Evolutionary conservation across 1,140 invertebrate species (phyloP).

Genomic region (Lepidurus couesii): DNA sequence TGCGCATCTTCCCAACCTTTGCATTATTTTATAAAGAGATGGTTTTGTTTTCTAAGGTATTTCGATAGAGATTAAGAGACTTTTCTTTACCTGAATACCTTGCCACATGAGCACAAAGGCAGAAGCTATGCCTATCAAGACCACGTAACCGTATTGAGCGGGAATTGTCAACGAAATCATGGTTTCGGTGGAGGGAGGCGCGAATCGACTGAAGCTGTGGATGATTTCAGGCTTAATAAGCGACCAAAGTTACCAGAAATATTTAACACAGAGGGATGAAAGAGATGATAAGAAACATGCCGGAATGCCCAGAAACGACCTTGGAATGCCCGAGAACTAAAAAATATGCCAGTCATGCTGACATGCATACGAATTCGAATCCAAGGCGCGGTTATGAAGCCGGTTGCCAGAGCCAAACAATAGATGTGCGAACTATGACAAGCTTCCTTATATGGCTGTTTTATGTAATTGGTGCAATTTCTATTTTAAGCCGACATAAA

Average conservation of each 20-base stretch:
- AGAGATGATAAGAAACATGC: background rate
- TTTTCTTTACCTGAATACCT: slow-evolving; percentile 40
- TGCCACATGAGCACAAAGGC: slow-evolving; percentile 44
- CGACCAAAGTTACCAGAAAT: too few species aligned
- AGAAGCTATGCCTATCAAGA: slow-evolving; percentile 43
- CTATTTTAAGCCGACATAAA: too few species aligned
- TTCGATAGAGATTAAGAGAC: background rate
- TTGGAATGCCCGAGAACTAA: background rate
- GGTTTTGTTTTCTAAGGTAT: background rate
- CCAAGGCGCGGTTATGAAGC: too few species aligned
- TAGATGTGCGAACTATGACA: too few species aligned
- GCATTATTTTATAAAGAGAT: slow-evolving; percentile 16
- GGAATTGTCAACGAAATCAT: slow-evolving; percentile 40
- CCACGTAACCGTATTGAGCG: slow-evolving; percentile 43
- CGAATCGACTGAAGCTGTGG: slow-evolving; percentile 23
- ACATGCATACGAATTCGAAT: background rate
- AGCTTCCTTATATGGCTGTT: too few species aligned
- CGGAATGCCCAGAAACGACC: background rate
- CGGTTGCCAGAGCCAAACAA: too few species aligned
- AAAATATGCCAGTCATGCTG: background rate
- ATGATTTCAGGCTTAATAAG: background rate
- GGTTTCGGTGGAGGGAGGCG: slow-evolving; percentile 10
- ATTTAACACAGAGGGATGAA: too few species aligned
- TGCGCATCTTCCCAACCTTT: slow-evolving; percentile 42
- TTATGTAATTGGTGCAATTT: too few species aligned